Conservation (phyloP, 2,888 invertebrate species). For the Neria commutata region DNA sequence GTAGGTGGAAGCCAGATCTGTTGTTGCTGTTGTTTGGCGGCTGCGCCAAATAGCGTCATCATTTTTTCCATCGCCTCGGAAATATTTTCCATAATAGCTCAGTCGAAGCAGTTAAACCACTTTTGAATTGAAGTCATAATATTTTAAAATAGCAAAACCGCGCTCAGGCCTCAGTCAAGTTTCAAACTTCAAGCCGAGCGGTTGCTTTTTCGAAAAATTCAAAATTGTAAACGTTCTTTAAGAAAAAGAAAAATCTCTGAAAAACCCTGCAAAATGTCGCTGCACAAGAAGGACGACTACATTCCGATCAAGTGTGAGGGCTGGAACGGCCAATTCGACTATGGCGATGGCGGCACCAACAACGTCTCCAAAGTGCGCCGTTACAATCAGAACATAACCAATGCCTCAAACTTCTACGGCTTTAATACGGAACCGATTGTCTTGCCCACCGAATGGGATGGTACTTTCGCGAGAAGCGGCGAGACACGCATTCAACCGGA, state of each 20-base stretch:
- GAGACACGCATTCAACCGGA: constrained; percentile 50
- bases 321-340: constrained; percentile 60
- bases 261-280: constrained; percentile 44
- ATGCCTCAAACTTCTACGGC: constrained; percentile 58
- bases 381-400: constrained; percentile 56
- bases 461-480: constrained; percentile 55
- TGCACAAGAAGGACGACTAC: constrained; percentile 51
- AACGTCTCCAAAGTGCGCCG: constrained; percentile 57
- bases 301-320: constrained; percentile 62
- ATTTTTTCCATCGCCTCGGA: constrained; percentile 2
- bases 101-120: constrained; percentile 15
- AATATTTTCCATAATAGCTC: background rate
- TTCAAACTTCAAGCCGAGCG: constrained; percentile 26
- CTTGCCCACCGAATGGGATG: constrained; percentile 58
- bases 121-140: constrained; percentile 18
- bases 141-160: constrained; percentile 21
- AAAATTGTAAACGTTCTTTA: background rate
- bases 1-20: background rate
- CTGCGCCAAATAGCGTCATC: constrained; percentile 8
- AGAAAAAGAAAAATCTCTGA: background rate
- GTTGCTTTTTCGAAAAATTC: constrained; percentile 10
- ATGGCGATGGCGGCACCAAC: constrained; percentile 50
- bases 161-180: constrained; percentile 24
- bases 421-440: constrained; percentile 52
- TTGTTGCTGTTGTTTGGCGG: constrained; percentile 1